A percentile compares a stretch with the other conserved stretches of the same genome.
Conservation (phyloP, 2,888 invertebrate species). For the Agriopis leucophaearia region DNA sequence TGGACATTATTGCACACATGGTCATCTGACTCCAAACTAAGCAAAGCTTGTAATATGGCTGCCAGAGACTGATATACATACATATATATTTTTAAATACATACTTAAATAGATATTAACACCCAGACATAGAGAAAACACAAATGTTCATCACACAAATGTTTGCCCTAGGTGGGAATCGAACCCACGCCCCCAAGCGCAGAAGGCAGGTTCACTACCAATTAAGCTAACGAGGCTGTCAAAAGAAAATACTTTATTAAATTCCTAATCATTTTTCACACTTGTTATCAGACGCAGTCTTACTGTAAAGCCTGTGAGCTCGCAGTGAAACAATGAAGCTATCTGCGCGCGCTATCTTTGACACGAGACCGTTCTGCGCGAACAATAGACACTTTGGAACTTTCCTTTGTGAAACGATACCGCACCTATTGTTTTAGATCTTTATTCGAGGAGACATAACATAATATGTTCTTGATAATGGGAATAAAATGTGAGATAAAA, state of each 20-base stretch:
- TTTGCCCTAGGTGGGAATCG: too few relatives aligned
- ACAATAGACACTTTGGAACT: constrained; percentile 19
- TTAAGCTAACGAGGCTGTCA: too few relatives aligned
- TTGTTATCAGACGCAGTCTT: constrained; percentile 7
- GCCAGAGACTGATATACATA: too few relatives aligned
- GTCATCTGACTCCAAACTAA: too few relatives aligned
- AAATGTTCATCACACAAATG: too few relatives aligned
- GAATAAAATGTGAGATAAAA: not conserved
- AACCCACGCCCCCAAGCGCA: too few relatives aligned
- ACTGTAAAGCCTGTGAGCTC: constrained; percentile 1
- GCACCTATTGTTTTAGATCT: constrained; percentile 17
- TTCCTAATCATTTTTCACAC: constrained; percentile 3
- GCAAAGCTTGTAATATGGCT: too few relatives aligned
- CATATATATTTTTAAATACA: too few relatives aligned
- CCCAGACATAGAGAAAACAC: too few relatives aligned
- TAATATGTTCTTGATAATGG: constrained; percentile 3
- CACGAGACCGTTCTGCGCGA: not conserved
- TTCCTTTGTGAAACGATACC: constrained; percentile 20
- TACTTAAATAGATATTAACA: too few relatives aligned
- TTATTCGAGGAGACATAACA: constrained; percentile 9
- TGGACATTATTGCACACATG: too few relatives aligned
- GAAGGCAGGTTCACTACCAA: too few relatives aligned
- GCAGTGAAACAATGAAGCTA: constrained; percentile 12
- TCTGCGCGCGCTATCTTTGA: constrained; percentile 13
- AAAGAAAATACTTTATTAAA: not conserved